Base-by-base conservation (phyloP, 2,888 invertebrate species). In the Drosophila limbata region DNA sequence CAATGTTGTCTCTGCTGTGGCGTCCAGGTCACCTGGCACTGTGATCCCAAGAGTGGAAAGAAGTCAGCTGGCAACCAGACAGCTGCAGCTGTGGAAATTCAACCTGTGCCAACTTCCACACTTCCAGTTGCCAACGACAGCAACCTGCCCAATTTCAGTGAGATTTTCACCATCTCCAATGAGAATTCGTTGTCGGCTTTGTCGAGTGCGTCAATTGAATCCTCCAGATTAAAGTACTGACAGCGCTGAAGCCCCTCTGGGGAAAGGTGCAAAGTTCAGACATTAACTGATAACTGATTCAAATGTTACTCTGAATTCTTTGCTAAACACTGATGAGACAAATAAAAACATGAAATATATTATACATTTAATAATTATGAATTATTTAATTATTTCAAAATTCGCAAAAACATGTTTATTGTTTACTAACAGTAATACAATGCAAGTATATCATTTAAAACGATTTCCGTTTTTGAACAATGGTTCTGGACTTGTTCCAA, bases 381-480 rank as follows among this genome's bases (percentile, higher is more conserved):
- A 1, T 40, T 4, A 40, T 42, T 19, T 19, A 37, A 6, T 19
- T 42, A 11, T 4, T 42, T 1, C 19, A 6, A 6, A 40, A 4
- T 21, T 21, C 42, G 44, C 3, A n/a, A 25, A 37, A 51, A 11
- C n/a, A 31, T 52, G 45, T 37, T 48, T 37, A 69, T 44, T 21
- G 25, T 40, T 28, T 17, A n/a, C 15, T 15, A 62, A 11, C 28
- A 33, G n/a, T 44, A 53, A 28, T 10, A 28, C 15, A 47, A 8
- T 11, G 25, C 5, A 28, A 47, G n/a, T 5, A 17, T 53, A 47
- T 50, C 6, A 47, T 56, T 61, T 39, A 40, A 56, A 67, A 47
- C 21, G 37, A 37, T 69, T 83, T 88, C 78, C 81, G 81, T 53
- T 87, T 53, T 47, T 5, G 6, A 64, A 88, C 77, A 83, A 89